phyloP scores from a whole-genome alignment of 2,113 vertebrate genomes.

The Otus sunia region DNA sequence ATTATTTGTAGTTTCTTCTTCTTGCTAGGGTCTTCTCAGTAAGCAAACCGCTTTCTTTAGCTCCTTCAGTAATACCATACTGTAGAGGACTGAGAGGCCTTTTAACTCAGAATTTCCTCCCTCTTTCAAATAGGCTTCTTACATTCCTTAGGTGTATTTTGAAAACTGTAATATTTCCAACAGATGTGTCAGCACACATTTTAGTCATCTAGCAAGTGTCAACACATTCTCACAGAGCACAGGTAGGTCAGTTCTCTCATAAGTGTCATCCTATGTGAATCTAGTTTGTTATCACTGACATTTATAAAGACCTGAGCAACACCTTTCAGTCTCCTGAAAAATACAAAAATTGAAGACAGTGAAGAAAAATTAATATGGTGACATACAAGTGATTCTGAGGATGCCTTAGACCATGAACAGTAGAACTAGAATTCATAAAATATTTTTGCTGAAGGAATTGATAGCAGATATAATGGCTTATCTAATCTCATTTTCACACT shows the following conservation, averaged over 20 bases:
- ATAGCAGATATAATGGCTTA: neutral
- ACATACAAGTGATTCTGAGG: neutral
- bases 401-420: neutral
- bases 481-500: neutral
- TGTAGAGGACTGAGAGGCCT: neutral
- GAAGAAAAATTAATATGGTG: neutral
- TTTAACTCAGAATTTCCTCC: neutral
- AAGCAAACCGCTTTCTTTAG: neutral
- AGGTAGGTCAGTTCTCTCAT: neutral
- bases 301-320: neutral
- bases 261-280: neutral
- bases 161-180: neutral
- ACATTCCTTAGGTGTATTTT: neutral
- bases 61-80: neutral
- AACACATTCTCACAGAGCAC: neutral
- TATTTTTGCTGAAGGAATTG: neutral
- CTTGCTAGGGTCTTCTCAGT: neutral
- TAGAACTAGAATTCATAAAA: neutral
- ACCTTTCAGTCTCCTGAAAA: neutral
- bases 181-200: rapidly evolving
- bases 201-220: neutral
- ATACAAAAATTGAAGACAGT: neutral
- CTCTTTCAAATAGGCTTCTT: neutral
- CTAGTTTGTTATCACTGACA: neutral
- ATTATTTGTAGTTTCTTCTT: neutral